Conservation (phyloP, 2,888 invertebrate species). For the Scaptomyza tumidula region DNA sequence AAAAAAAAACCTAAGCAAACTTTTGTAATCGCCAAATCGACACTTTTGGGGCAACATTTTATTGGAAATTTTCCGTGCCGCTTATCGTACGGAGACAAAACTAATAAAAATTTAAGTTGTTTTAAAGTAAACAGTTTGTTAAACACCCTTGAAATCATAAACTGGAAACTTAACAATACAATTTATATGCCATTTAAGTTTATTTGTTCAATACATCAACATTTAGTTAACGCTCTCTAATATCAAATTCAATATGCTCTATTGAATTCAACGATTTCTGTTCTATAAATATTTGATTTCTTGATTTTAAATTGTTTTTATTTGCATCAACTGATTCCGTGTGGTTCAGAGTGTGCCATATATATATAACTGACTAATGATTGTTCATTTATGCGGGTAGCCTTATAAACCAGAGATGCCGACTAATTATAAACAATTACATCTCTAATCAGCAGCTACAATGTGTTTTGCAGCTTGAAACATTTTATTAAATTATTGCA, state of each 20-base stretch:
- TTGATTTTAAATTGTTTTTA: not conserved
- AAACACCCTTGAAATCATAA: slow-evolving; percentile 1
- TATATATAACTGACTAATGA: too few relatives aligned
- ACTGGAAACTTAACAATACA: not conserved
- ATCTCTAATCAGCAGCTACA: not conserved
- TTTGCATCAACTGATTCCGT: not conserved
- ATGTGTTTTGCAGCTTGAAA: not conserved
- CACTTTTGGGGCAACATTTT: slow-evolving; percentile 21
- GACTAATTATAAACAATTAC: too few relatives aligned
- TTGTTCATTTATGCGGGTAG: slow-evolving; percentile 22
- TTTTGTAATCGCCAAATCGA: slow-evolving; percentile 7
- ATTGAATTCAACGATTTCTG: too few relatives aligned
- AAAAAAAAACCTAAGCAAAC: too few relatives aligned
- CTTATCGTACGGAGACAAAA: not conserved
- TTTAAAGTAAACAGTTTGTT: not conserved
- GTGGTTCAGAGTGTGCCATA: not conserved
- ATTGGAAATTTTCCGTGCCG: slow-evolving; percentile 31
- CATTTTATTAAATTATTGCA: slow-evolving; percentile 16
- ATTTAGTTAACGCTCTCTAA: too few relatives aligned
- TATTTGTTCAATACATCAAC: not conserved
- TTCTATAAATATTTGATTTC: not conserved
- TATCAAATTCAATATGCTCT: not conserved
- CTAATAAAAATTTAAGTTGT: not conserved
- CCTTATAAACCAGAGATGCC: not conserved
- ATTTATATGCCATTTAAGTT: not conserved